Evolutionary conservation across 1,140 invertebrate species (phyloP).

Genomic region (Cardiocondyla obscurior): DNA sequence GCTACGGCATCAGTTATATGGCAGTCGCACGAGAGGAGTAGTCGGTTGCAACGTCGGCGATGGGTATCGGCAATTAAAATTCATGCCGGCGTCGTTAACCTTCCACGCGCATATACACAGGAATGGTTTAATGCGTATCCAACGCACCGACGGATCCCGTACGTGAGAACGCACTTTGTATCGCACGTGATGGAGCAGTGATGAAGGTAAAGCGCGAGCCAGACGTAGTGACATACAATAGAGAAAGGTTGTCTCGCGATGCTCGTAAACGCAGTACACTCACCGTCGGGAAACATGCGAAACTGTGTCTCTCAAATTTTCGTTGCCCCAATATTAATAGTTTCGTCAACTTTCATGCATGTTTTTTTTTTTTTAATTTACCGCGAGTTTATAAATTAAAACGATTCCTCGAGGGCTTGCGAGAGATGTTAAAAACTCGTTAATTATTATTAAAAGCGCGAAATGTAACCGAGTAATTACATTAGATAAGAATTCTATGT

Average conservation of each 20-base stretch:
- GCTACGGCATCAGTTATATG: conserved; percentile 55
- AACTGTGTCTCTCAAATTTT: neutral
- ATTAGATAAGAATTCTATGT: neutral
- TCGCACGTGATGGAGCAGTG: conserved; percentile 19
- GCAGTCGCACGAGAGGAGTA: conserved; percentile 22
- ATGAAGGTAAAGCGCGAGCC: conserved; percentile 25
- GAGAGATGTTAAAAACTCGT: neutral
- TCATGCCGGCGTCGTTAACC: conserved; percentile 74
- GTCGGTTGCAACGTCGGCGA: conserved; percentile 48
- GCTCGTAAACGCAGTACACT: neutral
- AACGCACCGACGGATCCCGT: neutral
- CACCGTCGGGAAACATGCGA: neutral
- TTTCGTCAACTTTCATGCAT: neutral
- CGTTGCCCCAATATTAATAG: neutral
- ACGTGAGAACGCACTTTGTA: conserved; percentile 21
- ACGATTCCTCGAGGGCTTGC: neutral
- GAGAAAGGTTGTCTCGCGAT: neutral
- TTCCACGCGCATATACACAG: conserved; percentile 36
- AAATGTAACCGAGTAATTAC: neutral
- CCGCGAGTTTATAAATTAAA: neutral
- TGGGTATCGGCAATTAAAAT: conserved; percentile 76
- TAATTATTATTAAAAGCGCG: neutral
- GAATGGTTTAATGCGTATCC: conserved; percentile 31
- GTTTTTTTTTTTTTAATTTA: conserved; percentile 1
- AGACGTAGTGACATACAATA: neutral